Evolutionary conservation across 1,140 invertebrate species (phyloP).

Genomic region (Aphelinus atriplicis): DNA sequence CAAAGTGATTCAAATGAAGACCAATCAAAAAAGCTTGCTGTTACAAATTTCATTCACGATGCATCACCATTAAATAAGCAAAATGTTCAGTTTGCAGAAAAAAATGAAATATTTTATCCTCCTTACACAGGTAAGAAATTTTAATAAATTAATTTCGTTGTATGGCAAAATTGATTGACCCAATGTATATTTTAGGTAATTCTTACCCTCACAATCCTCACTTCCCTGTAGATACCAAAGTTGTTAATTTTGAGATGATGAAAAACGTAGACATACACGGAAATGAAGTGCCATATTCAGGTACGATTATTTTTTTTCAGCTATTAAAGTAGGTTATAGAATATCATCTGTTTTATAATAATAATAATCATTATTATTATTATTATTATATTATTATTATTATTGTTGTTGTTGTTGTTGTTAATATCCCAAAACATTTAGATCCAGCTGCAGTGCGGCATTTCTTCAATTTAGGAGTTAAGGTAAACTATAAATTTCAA

Average conservation of each 20-base stretch:
- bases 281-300: constrained; percentile 70
- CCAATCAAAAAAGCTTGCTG: constrained; percentile 13
- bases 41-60: constrained; percentile 24
- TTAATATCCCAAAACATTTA: constrained; percentile 43
- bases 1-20: constrained; percentile 16
- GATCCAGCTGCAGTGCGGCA: constrained; percentile 72
- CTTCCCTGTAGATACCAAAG: constrained; percentile 36
- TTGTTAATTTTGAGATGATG: constrained; percentile 61
- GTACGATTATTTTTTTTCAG: constrained; percentile 50
- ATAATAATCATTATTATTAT: too few relatives aligned
- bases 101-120: constrained; percentile 43
- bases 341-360: too few relatives aligned
- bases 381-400: too few relatives aligned
- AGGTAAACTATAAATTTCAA: constrained; percentile 51
- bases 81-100: constrained; percentile 23
- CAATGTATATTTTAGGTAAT: constrained; percentile 38
- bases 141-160: constrained; percentile 15
- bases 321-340: constrained; percentile 8
- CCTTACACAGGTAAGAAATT: constrained; percentile 42
- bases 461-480: constrained; percentile 75
- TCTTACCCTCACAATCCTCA: constrained; percentile 31
- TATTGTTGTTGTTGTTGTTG: too few relatives aligned
- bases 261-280: constrained; percentile 68
- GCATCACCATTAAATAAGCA: constrained; percentile 25
- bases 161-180: constrained; percentile 4